A percentile compares a stretch with the other conserved stretches of the same genome.
Conservation (phyloP, 2,888 invertebrate species). For the Callosobruchus maculatus region DNA sequence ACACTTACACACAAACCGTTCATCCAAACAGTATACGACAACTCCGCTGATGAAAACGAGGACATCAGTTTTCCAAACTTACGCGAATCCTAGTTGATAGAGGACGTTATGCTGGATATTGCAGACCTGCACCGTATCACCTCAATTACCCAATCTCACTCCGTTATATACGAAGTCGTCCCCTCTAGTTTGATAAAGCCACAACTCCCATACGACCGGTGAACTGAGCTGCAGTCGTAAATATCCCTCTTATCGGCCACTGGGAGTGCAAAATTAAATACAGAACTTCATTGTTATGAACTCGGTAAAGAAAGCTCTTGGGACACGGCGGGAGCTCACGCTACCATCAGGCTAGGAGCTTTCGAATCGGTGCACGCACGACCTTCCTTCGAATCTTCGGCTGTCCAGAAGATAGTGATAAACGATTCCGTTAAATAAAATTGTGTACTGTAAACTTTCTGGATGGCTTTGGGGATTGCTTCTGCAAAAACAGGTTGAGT, state of each 20-base stretch:
- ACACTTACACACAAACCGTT: too few relatives aligned
- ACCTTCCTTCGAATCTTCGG: background rate
- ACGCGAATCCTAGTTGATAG: background rate
- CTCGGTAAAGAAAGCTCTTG: conserved; percentile 19
- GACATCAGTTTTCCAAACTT: too few relatives aligned
- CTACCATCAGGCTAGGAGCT: conserved; percentile 9
- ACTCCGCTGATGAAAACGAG: too few relatives aligned
- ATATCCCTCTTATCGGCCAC: conserved; percentile 17
- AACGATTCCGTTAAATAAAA: background rate
- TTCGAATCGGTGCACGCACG: background rate
- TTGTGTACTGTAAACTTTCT: background rate
- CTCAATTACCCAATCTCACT: background rate
- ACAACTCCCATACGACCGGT: background rate
- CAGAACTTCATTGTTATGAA: conserved; percentile 25
- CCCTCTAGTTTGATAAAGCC: background rate
- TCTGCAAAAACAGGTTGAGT: background rate
- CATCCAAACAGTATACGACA: too few relatives aligned
- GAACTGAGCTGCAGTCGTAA: conserved; percentile 6
- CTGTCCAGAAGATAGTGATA: background rate
- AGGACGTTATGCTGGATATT: background rate
- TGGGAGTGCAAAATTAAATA: conserved; percentile 25
- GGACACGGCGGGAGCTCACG: conserved; percentile 24
- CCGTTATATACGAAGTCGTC: background rate
- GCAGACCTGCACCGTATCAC: background rate
- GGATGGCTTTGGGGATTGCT: background rate